phyloP scores from a whole-genome alignment of 2,113 vertebrate species.

The Xenus cinereus region DNA sequence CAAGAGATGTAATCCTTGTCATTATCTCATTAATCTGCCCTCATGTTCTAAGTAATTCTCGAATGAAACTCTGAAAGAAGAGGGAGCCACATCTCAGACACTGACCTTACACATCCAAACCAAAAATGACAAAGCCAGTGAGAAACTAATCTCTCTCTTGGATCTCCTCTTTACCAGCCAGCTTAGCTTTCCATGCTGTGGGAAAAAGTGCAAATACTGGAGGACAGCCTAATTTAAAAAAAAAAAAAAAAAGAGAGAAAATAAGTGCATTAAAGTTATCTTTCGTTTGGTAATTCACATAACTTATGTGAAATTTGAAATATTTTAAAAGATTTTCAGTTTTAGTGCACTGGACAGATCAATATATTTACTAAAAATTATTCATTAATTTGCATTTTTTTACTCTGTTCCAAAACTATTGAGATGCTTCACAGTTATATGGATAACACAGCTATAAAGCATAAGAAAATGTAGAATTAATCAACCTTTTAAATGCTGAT shows the following conservation, averaged over 20 bases:
- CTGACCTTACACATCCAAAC: neutral
- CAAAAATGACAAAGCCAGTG: neutral
- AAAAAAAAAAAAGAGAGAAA: neutral
- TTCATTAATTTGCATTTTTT: neutral
- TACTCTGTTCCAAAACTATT: neutral
- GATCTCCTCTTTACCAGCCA: neutral
- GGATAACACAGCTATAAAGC: neutral
- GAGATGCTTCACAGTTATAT: neutral
- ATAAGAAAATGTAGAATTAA: neutral
- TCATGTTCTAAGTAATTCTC: neutral
- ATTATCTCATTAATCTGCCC: neutral
- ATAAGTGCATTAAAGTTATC: neutral
- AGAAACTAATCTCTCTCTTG: neutral
- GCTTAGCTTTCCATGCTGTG: neutral
- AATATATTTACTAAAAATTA: neutral
- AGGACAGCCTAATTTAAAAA: neutral
- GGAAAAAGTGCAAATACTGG: neutral
- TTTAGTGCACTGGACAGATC: neutral
- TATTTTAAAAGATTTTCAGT: neutral
- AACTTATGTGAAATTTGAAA: neutral
- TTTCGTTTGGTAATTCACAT: neutral
- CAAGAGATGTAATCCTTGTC: neutral
- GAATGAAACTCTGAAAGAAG: neutral
- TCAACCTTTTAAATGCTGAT: neutral
- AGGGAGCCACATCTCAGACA: neutral